These are phyloP conservation scores for Micromys minutus DNA, from an alignment of 2,113 vertebrate species.

Conservation along the genomic window DNA sequence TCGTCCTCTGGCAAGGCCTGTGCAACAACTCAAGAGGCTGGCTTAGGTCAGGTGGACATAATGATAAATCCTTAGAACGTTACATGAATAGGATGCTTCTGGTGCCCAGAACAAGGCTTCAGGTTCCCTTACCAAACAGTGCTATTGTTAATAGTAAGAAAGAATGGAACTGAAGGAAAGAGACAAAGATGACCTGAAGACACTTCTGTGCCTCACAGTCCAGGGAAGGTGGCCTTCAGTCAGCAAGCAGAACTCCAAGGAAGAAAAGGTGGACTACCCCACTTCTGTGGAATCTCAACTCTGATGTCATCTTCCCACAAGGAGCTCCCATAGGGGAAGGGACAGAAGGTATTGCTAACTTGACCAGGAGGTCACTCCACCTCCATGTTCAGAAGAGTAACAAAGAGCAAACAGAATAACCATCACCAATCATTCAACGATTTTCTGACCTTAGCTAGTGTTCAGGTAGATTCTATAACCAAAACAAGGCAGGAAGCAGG, in stretches of 20 bases:
- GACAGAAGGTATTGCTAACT: not conserved
- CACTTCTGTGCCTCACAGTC: not conserved
- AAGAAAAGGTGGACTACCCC: not conserved
- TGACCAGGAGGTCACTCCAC: not conserved
- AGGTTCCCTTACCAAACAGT: not conserved
- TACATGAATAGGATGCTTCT: not conserved
- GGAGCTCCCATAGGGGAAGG: not conserved
- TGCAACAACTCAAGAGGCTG: not conserved
- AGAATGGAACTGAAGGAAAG: not conserved
- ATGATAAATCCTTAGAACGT: not conserved
- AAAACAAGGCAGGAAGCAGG: not conserved
- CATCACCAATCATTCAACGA: not conserved
- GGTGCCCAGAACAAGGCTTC: not conserved
- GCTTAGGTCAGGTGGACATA: not conserved
- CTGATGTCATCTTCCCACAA: not conserved
- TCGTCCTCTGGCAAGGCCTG: not conserved
- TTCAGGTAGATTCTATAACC: not conserved
- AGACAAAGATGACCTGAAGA: not conserved
- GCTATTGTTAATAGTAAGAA: not conserved
- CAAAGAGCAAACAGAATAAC: not conserved
- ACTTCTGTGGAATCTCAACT: not conserved
- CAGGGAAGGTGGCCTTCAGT: not conserved
- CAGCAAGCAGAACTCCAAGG: not conserved
- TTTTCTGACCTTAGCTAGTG: not conserved
- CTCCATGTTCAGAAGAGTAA: not conserved